Base-by-base conservation (phyloP, 1,140 invertebrate species). In the Hypothenemus hampei region DNA sequence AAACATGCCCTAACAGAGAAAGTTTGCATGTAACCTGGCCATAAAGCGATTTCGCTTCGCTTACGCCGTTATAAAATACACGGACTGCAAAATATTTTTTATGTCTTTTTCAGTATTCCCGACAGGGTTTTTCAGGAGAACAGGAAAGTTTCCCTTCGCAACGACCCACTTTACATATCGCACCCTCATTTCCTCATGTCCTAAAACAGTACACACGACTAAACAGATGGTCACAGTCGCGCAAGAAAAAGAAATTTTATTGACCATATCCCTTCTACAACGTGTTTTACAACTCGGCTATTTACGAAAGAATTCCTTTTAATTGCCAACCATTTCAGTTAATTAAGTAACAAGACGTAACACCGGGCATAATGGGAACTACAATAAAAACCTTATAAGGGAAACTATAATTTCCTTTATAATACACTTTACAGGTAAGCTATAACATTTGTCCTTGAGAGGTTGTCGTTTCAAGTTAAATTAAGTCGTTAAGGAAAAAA, bases 11-110 rank as follows among this genome's bases (percentile, higher is more conserved):
- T 19, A 20, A 41, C 15, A 19, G 15, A 15, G 39, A 15, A 41
- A 41, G 39, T 21, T 41, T 15, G 39, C 39, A 41, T 41, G 39
- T 41, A 41, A 41, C 20, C 10, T 10, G 10, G 39, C 39, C 22
- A 41, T 41, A 41, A 41, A 41, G 22, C 39, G 39, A 41, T 41
- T 41, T 22, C 16, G 39, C 20, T 41, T 15, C 39, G 20, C 22
- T 41, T 41, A 16, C 39, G 7, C 39, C 39, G 16, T 21, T 41
- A 41, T 41, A 15, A 41, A 41, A 41, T 41, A 41, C 15, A 41
- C 39, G 19, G 39, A 41, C 39, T 41, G 39, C 39, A 41, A 41
- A 41, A 41, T 41, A 41, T 41, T 41, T 41, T 41, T 41, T 41
- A 41, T 41, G 18, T 41, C 39, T 41, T 15, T 41, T 41, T 41